Evolutionary conservation across 1,140 invertebrate species (phyloP).

Genomic region (Bombus pascuorum): DNA sequence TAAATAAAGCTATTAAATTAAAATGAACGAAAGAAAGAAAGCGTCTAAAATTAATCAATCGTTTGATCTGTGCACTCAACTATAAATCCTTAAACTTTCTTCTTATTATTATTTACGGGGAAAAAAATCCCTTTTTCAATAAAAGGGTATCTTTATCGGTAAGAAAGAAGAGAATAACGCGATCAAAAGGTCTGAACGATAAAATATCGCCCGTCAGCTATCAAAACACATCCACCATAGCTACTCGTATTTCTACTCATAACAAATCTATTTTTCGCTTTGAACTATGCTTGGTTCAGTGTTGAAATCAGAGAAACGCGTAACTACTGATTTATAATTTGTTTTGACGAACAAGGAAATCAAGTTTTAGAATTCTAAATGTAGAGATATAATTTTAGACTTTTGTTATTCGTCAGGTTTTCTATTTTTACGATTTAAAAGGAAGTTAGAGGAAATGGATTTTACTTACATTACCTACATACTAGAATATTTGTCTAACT

Average conservation of each 20-base stretch:
- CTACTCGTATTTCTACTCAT: background rate
- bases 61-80: background rate
- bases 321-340: background rate
- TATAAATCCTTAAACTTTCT: background rate
- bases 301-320: background rate
- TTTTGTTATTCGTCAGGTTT: background rate
- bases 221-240: background rate
- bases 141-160: background rate
- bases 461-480: no score
- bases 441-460: no score
- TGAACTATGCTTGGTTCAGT: background rate
- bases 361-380: background rate
- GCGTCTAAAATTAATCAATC: background rate
- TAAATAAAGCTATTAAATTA: background rate
- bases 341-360: background rate
- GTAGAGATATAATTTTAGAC: background rate
- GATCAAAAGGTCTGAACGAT: conserved; percentile 13
- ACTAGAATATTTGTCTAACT: no score
- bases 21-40: background rate
- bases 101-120: background rate
- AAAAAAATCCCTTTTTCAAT: background rate
- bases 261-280: background rate
- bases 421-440: background rate
- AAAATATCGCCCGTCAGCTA: background rate
- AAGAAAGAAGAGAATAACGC: background rate